A percentile compares a stretch with the other conserved stretches of the same genome.
phyloP scores from a whole-genome alignment of 2,888 invertebrate genomes.

The Pyrochroa serraticornis region DNA sequence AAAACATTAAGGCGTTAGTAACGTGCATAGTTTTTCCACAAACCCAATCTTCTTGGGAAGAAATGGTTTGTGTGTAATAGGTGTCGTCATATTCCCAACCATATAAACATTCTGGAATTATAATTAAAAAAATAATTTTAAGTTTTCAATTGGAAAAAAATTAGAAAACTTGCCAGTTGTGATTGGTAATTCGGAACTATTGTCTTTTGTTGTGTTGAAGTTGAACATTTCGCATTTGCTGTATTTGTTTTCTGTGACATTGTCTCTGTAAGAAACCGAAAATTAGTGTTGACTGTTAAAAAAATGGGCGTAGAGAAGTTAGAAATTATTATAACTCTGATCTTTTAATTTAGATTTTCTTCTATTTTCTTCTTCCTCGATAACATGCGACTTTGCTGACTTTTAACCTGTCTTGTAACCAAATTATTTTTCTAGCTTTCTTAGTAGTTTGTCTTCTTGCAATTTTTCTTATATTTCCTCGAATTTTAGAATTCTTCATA shows the following conservation, averaged over 20 bases:
- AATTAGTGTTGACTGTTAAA: no score
- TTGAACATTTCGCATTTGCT: constrained; percentile 61
- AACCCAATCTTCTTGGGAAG: constrained; percentile 64
- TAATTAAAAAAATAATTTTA: neutral
- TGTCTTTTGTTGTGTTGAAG: constrained; percentile 49
- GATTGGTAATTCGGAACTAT: neutral
- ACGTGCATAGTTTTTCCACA: constrained; percentile 62
- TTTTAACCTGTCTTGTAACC: no score
- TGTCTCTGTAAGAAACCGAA: constrained; percentile 2
- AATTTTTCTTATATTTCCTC: no score
- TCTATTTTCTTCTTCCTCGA: no score
- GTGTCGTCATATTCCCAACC: constrained; percentile 64
- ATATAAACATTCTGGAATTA: constrained; percentile 57
- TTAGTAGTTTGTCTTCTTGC: no score
- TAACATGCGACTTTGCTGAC: no score
- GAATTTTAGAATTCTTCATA: no score
- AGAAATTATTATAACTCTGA: no score
- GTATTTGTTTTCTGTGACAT: constrained; percentile 39
- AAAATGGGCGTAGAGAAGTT: no score
- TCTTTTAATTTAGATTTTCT: no score
- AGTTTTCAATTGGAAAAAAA: neutral
- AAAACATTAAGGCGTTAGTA: constrained; percentile 62
- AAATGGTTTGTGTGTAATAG: constrained; percentile 61
- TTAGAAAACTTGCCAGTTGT: neutral
- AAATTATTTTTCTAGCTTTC: no score